Evolutionary conservation across 2,797 vertebrate species (phyloP), one percentile per base, ranked within the genome.

Genomic region (Threskiornis aethiopicus): DNA sequence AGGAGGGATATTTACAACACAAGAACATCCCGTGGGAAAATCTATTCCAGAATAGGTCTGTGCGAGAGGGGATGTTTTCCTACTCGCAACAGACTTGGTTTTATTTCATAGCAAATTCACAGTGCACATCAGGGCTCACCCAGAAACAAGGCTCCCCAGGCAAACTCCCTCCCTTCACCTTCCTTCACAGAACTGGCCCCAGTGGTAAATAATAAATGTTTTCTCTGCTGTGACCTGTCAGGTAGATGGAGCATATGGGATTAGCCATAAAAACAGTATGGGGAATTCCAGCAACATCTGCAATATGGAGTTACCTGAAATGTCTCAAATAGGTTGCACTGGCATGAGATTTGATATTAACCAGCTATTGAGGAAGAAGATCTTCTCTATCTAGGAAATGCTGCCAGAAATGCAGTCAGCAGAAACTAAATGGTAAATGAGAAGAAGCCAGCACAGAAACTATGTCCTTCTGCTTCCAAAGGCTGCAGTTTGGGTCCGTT

Each of bases 101-200:
- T 89, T 6, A 8, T 42, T 46, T 59, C n/a, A 25, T 1, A 28
- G 42, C 18, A 69, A 81, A 58, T 42, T 46, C 37, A 22, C 0
- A 2, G 17, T 10, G 4, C 7, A 3, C 2, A 5, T 4, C n/a
- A 26, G 9, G 20, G 12, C 6, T 88, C 11, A 16, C 26, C 16
- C 13, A 80, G 49, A 65, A 90, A 54, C 10, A 24, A 5, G 13
- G 5, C 6, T 72, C 12, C 21, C 24, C 19, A 31, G 29, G 37
- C 2, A 67, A 82, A 42, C 16, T 51, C 41, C 33, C 5, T 24
- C 8, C 5, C n/a, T 61, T 61, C 3, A 0, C 4, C 57, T 57
- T 80, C 28, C 11, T 44, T 77, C 57, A 35, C 13, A 55, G 33
- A 52, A 39, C 9, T 35, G 35, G 11, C 13, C 8, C 3, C 16